Base-by-base conservation (phyloP, 2,888 invertebrate genomes). In the Molorchus minor region DNA sequence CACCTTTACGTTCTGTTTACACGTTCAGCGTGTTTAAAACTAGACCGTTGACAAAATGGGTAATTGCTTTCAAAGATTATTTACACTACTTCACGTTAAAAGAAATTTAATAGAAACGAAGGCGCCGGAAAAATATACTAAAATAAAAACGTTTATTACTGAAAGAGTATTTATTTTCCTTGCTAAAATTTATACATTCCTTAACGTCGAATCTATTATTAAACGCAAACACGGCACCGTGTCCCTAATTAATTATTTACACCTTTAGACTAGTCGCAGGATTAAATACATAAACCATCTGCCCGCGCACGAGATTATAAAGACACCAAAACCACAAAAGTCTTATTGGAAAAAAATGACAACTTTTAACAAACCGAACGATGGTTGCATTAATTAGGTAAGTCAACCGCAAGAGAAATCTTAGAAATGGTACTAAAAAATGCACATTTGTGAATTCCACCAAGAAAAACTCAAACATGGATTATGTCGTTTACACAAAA, bases 11-110 rank as follows among this genome's bases (percentile, higher is more conserved):
- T 58, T 71, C 67, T 78, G 79, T 80, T 79, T 80, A 79, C 72
- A 78, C 72, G 73, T 75, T 73, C 67, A 69, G 69, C 71, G 71
- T 77, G 78, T 79, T 79, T 79, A 76, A 77, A 79, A 75, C 76
- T 75, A 74, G 75, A 73, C 75, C 78, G 80, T 79, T 80, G 80
- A 80, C 80, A 79, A 79, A 79, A 79, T 78, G 78, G 79, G 76
- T 79, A 78, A 79, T 79, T 79, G 79, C 78, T 77, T 79, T 75
- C 74, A 72, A 71, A 72, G 75, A 71, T 76, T 76, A 75, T 76
- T 76, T 75, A 76, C 71, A 75, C 75, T 74, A 74, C 72, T 75
- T 72, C 70, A 72, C 71, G 74, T 73, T 75, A 75, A 75, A 75
- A 74, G 74, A 75, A 75, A 74, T 75, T 76, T 75, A 75, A 75